Percentiles rank a stretch among this genome's conserved stretches.
Conservation (phyloP, 1,140 invertebrate species). For the Ceratitis capitata region DNA sequence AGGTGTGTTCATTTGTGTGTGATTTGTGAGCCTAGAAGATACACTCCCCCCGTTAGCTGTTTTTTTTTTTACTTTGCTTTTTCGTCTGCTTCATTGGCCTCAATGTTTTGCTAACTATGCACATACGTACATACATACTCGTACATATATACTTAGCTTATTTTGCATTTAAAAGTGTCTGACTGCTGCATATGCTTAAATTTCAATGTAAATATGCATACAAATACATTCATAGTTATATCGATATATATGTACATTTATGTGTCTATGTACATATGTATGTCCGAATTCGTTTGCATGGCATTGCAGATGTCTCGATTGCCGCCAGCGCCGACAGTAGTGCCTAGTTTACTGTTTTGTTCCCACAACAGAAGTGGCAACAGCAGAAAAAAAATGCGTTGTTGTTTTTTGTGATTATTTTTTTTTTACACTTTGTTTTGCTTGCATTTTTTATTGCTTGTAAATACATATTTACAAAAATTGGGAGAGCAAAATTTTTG, state of each 20-base stretch:
- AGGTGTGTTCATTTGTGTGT: background rate
- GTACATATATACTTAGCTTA: background rate
- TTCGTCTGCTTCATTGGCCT: background rate
- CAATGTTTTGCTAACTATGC: background rate
- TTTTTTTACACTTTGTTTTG: background rate
- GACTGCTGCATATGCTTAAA: too few species aligned
- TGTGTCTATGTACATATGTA: background rate
- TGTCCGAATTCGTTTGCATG: background rate
- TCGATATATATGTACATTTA: too few species aligned
- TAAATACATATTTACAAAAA: background rate
- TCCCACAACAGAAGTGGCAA: slow-evolving; percentile 17
- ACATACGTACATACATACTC: background rate
- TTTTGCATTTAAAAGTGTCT: background rate
- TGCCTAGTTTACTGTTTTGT: slow-evolving; percentile 15
- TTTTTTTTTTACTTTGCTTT: too few species aligned
- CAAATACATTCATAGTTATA: too few species aligned
- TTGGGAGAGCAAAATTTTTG: background rate
- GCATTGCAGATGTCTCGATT: slow-evolving; percentile 33
- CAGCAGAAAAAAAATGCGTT: too few species aligned
- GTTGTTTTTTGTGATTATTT: background rate
- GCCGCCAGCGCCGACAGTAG: too few species aligned
- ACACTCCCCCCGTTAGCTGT: too few species aligned
- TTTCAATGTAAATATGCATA: background rate
- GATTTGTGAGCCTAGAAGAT: background rate
- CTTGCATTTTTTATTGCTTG: background rate